phyloP scores from a whole-genome alignment of 2,888 invertebrate genomes.

The Dusona sp. region DNA sequence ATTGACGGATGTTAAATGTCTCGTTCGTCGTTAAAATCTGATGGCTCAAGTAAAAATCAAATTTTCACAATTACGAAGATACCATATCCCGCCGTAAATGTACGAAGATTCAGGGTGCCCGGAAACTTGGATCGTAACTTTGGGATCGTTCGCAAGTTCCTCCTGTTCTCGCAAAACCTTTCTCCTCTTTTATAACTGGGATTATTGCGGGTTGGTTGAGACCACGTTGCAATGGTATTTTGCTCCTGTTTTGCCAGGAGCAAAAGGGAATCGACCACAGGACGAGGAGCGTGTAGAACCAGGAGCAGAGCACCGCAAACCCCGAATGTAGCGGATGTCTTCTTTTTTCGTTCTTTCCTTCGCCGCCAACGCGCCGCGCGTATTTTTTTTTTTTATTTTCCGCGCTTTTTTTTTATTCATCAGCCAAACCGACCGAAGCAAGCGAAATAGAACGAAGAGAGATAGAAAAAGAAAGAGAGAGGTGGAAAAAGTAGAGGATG shows the following conservation, averaged over 20 bases:
- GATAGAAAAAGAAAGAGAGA: conserved; percentile 11
- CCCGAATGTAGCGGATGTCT: conserved; percentile 59
- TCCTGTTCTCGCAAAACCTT: conserved; percentile 47
- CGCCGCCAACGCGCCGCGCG: conserved; percentile 69
- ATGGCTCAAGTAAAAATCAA: no score
- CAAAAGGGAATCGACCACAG: conserved; percentile 39
- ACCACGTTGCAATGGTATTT: conserved; percentile 62
- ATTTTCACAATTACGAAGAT: no score
- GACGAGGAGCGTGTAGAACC: conserved; percentile 53
- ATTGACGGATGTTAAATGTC: not conserved
- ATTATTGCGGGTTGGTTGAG: conserved; percentile 68
- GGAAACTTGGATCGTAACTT: conserved; percentile 10
- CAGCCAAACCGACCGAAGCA: conserved; percentile 60
- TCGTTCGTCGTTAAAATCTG: not conserved
- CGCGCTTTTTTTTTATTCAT: conserved; percentile 47
- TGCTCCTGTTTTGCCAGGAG: conserved; percentile 77
- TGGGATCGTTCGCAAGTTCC: conserved; percentile 68
- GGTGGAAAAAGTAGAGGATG: conserved; percentile 56
- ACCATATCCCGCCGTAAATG: not conserved
- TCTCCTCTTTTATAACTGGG: conserved; percentile 35
- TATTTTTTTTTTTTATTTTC: conserved; percentile 32
- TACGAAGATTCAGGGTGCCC: not conserved
- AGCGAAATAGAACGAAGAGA: conserved; percentile 34
- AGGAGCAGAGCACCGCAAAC: conserved; percentile 54
- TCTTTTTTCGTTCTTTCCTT: conserved; percentile 50